Evolutionary conservation across 2,113 vertebrate genomes (phyloP).

Genomic region (Vidua chalybeata): DNA sequence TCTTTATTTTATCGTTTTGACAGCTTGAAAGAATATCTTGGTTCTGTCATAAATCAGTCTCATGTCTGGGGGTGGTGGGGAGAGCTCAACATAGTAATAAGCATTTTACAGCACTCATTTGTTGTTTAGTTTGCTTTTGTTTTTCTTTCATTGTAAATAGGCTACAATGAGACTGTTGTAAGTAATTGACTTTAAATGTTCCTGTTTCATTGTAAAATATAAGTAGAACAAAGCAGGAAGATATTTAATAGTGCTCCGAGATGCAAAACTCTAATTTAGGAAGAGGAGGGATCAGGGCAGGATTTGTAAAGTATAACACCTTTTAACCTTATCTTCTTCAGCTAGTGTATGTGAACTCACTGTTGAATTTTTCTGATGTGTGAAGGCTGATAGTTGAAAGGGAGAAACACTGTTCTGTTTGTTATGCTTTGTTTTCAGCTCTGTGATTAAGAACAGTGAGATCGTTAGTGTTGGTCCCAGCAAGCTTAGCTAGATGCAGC

Average conservation of each 20-base stretch:
- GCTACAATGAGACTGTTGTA: background rate
- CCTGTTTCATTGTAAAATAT: slow-evolving; percentile 12
- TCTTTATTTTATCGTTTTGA: slow-evolving; percentile 50
- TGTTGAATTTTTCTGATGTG: background rate
- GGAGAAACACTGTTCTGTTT: background rate
- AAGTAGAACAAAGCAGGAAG: background rate
- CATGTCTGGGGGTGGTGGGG: background rate
- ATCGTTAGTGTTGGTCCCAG: slow-evolving; percentile 25
- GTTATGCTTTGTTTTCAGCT: slow-evolving; percentile 30
- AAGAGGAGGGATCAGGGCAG: background rate
- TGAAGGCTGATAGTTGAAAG: background rate
- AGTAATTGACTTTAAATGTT: background rate
- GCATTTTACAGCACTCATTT: background rate
- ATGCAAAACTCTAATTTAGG: background rate
- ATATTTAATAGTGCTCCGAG: background rate
- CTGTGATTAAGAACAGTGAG: slow-evolving; percentile 41
- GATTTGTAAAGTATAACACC: background rate
- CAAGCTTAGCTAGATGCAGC: slow-evolving; percentile 17
- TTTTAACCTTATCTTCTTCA: background rate
- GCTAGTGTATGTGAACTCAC: background rate
- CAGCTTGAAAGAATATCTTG: slow-evolving; percentile 49
- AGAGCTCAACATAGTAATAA: background rate
- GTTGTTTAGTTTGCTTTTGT: background rate
- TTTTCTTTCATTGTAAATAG: background rate
- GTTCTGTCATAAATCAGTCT: slow-evolving; percentile 41